Evolutionary conservation across 2,113 vertebrate genomes (phyloP), one percentile per base, ranked within the genome.

Genomic region (Hippocampus zosterae): DNA sequence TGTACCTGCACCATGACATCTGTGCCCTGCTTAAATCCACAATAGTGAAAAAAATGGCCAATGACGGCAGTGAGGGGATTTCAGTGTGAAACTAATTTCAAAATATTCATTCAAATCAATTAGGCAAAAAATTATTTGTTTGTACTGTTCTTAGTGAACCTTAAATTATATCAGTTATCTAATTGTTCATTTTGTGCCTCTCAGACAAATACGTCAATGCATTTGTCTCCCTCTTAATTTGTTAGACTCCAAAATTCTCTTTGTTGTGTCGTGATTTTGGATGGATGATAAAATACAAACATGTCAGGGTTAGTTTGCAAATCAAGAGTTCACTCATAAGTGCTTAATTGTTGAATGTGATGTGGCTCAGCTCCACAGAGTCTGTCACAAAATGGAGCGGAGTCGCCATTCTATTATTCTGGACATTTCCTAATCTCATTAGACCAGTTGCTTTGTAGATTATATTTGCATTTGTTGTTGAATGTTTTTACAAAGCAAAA

Each of bases 391-490:
- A 62, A 62, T 62, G 13, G n/a, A 46, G 10, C 40, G 8, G 21
- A 46, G 23, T 64, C 4, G 21, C 40, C 7, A 62, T 19, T 62
- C 33, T n/a, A 15, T 63, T 27, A 46, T 44, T 46, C 42, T 8
- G 7, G n/a, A 12, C 42, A 25, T 48, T 13, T 65, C 42, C 23
- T 65, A 65, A 65, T 65, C 63, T 48, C 63, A 65, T 65, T 46
- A 25, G n/a, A 9, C 6, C 41, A 42, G 13, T 37, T 67, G 27
- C 41, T 67, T 10, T 64, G 33, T 12, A 44, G 42, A 44, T 44
- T 59, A 46, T 71, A 61, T 69, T 72, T 60, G 57, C 57, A 46
- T 65, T 65, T 18, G 41, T 65, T 46, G 15, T 15, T 65, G 16
- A 23, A 33, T 46, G 27, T 44, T 65, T 18, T 44, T 65, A 66